phyloP scores from a whole-genome alignment of 1,140 invertebrate genomes.

The Palaemon carinicauda region DNA sequence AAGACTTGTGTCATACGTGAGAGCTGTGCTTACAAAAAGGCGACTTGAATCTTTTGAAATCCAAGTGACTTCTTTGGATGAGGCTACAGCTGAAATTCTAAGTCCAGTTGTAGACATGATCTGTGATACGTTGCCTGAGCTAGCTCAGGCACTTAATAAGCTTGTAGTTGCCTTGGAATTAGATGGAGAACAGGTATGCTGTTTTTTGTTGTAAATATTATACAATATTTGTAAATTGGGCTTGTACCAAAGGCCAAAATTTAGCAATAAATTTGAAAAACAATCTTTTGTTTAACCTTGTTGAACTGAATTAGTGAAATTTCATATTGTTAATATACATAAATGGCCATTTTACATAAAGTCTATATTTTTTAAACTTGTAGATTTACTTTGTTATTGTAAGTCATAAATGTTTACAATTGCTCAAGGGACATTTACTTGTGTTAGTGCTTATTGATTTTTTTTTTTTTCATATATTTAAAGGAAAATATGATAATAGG shows the following conservation, averaged over 20 bases:
- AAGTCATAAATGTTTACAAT: no score
- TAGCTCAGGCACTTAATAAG: slow-evolving; percentile 51
- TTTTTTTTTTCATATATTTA: neutral
- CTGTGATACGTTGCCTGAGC: slow-evolving; percentile 58
- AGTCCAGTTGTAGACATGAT: slow-evolving; percentile 60
- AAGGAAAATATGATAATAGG: neutral
- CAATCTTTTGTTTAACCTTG: no score
- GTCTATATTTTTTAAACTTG: no score
- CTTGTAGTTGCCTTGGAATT: slow-evolving; percentile 58
- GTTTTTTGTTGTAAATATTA: neutral
- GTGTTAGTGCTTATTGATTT: no score
- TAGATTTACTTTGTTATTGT: no score
- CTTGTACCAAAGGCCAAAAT: no score
- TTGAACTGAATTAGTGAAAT: no score
- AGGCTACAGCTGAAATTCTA: slow-evolving; percentile 51
- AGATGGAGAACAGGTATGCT: slow-evolving; percentile 56
- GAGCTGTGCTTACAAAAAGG: slow-evolving; percentile 56
- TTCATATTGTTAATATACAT: no score
- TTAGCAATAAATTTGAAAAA: no score
- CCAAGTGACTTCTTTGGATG: slow-evolving; percentile 54
- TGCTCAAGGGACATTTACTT: no score
- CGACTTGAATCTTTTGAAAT: slow-evolving; percentile 58
- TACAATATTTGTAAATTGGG: no score
- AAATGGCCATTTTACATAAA: no score
- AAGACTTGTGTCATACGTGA: slow-evolving; percentile 56